Conservation (phyloP, 2,797 vertebrate genomes). For the Xerus rutilus region DNA sequence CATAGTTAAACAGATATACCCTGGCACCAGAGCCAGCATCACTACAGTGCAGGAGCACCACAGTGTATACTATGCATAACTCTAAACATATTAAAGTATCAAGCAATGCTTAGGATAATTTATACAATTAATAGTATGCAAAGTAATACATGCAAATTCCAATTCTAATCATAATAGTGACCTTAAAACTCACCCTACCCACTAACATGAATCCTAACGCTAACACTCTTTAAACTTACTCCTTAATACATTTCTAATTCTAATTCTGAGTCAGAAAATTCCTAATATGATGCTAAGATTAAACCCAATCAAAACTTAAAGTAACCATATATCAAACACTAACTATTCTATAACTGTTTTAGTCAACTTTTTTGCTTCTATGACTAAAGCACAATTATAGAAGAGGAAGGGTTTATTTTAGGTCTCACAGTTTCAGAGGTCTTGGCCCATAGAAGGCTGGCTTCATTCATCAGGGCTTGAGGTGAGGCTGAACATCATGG, state of each 20-base stretch:
- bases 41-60: neutral
- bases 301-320: neutral
- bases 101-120: neutral
- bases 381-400: no score
- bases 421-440: no score
- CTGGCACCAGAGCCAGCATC: neutral
- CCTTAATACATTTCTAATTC: neutral
- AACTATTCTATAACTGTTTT: no score
- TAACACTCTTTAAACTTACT: neutral
- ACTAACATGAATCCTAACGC: neutral
- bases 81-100: neutral
- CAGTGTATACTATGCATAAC: neutral
- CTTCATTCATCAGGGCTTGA: no score
- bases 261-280: neutral
- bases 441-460: no score
- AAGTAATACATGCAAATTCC: neutral
- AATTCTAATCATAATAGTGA: neutral
- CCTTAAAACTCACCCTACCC: neutral
- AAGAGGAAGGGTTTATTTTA: no score
- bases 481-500: no score
- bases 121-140: neutral
- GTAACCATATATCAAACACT: neutral
- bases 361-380: no score
- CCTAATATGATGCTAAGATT: neutral
- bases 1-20: neutral